Conservation (phyloP, 2,888 invertebrate genomes). For the Pseudanteris insignis region DNA sequence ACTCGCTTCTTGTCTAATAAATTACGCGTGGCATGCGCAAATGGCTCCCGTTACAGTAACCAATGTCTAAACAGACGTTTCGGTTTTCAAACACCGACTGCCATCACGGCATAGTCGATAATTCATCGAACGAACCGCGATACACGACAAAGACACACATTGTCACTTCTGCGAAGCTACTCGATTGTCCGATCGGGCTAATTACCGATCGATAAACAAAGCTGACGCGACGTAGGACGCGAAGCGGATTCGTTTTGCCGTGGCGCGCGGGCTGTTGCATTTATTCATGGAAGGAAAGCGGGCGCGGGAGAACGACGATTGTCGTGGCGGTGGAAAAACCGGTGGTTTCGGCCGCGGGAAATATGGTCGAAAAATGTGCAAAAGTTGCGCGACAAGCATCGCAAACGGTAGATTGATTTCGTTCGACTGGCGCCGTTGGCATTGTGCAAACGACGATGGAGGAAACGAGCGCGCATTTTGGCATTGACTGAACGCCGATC, state of each 20-base stretch:
- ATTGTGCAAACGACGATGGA: constrained; percentile 37
- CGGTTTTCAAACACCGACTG: constrained; percentile 57
- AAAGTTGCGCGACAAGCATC: no score
- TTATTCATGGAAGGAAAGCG: constrained; percentile 13
- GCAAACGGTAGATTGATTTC: constrained; percentile 35
- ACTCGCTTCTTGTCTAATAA: constrained; percentile 13
- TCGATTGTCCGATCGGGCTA: constrained; percentile 25
- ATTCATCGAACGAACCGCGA: constrained; percentile 56
- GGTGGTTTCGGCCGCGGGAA: constrained; percentile 6
- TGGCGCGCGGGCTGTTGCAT: constrained; percentile 2
- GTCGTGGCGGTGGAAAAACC: constrained; percentile 8
- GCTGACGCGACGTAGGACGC: no score
- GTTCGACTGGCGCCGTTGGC: constrained; percentile 14
- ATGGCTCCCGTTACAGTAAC: constrained; percentile 16
- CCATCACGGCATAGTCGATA: constrained; percentile 52
- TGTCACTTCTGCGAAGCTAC: constrained; percentile 30
- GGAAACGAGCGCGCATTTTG: constrained; percentile 40
- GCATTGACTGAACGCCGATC: constrained; percentile 45
- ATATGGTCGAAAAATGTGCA: constrained; percentile 21
- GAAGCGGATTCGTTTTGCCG: neutral
- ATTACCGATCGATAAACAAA: constrained; percentile 15
- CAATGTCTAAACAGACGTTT: constrained; percentile 43
- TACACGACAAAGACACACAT: constrained; percentile 38
- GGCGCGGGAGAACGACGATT: constrained; percentile 1
- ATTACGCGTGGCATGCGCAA: constrained; percentile 14